Percentiles rank a stretch among this genome's conserved stretches.
Conservation (phyloP, 2,113 vertebrate species). For the Centropristis striata region DNA sequence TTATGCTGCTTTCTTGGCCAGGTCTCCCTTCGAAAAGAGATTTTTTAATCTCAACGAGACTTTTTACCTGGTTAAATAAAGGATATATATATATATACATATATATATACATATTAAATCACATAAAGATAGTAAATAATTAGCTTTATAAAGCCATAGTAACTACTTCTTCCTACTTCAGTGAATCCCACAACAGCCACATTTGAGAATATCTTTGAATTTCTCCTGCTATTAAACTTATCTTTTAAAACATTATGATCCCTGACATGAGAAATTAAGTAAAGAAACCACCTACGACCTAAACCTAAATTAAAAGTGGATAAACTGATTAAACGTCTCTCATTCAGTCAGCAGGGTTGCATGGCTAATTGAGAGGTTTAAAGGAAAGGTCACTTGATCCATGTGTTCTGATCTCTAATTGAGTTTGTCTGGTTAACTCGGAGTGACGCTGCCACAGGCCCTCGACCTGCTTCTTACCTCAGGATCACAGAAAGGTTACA, state of each 20-base stretch:
- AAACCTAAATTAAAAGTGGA: background rate
- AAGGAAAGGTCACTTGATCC: slow-evolving; percentile 48
- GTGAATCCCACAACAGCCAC: background rate
- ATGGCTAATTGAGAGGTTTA: slow-evolving; percentile 26
- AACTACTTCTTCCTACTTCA: background rate
- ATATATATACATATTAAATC: too few species aligned
- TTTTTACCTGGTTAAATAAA: too few species aligned
- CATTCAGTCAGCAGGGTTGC: slow-evolving; percentile 1
- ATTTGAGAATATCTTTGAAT: background rate
- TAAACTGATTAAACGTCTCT: background rate
- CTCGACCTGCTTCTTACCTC: slow-evolving; percentile 40
- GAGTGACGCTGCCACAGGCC: slow-evolving; percentile 22
- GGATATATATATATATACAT: too few species aligned
- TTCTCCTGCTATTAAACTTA: background rate
- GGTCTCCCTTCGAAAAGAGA: too few species aligned
- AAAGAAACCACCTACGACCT: background rate
- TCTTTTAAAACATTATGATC: background rate
- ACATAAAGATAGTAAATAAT: too few species aligned
- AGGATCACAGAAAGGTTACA: slow-evolving; percentile 30
- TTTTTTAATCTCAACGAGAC: too few species aligned
- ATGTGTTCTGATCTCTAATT: slow-evolving; percentile 44
- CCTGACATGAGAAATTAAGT: background rate
- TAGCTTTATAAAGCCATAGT: too few species aligned
- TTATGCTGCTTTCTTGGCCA: too few species aligned
- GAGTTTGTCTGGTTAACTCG: slow-evolving; percentile 37